Evolutionary conservation across 1,140 invertebrate genomes (phyloP).

Genomic region (Mizuhopecten yessoensis): DNA sequence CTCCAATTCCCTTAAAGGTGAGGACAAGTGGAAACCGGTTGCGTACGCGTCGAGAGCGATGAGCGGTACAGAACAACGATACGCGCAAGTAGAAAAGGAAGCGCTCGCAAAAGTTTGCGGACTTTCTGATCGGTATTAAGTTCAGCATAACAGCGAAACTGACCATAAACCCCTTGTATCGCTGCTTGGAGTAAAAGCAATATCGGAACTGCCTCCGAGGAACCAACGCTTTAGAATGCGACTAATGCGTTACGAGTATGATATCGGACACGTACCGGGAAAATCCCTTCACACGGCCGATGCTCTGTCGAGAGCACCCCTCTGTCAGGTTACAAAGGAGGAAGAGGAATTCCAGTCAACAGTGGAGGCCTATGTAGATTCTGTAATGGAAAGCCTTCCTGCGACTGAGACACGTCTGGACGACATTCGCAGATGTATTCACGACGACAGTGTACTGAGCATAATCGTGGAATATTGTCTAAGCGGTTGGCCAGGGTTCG

Average conservation of each 20-base stretch:
- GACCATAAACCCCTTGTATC: slow-evolving; percentile 63
- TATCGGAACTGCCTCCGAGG: slow-evolving; percentile 53
- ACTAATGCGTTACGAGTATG: slow-evolving; percentile 59
- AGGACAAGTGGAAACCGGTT: slow-evolving; percentile 38
- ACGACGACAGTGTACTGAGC: no score
- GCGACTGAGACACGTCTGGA: no score
- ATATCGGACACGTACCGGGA: no score
- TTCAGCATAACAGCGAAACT: slow-evolving; percentile 63
- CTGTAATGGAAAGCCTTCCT: slow-evolving; percentile 41
- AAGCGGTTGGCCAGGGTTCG: not conserved
- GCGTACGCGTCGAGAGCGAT: slow-evolving; percentile 51
- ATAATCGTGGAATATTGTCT: not conserved
- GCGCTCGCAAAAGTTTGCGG: slow-evolving; percentile 48
- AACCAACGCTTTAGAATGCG: slow-evolving; percentile 60
- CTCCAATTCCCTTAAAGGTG: not conserved
- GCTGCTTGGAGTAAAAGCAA: slow-evolving; percentile 60
- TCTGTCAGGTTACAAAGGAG: no score
- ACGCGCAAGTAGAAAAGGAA: slow-evolving; percentile 45
- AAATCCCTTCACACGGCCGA: no score
- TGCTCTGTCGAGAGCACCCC: no score
- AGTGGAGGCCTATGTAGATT: slow-evolving; percentile 43
- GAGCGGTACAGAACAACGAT: slow-evolving; percentile 39
- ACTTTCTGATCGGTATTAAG: slow-evolving; percentile 45
- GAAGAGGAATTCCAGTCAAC: no score
- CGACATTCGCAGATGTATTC: no score